Conservation (phyloP, 2,888 invertebrate species). For the Caenorhabditis wallacei region DNA sequence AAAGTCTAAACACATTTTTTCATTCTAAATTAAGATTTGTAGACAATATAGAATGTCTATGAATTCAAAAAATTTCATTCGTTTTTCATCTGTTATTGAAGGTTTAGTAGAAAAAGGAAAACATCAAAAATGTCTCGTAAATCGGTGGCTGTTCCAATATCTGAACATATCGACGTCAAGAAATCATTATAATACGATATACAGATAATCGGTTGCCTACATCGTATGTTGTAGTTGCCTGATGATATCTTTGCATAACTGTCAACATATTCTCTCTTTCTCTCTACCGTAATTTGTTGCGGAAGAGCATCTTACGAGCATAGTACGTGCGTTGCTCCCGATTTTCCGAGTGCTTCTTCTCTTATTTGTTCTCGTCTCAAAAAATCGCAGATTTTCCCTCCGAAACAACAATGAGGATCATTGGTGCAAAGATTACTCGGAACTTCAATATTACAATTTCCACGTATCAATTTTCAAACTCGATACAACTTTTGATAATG, state of each 20-base stretch:
- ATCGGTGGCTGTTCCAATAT: too few relatives aligned
- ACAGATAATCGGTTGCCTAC: constrained; percentile 25
- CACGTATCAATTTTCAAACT: constrained; percentile 23
- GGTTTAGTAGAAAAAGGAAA: too few relatives aligned
- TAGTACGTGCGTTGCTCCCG: constrained; percentile 51
- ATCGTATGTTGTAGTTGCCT: constrained; percentile 39
- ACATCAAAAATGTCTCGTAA: too few relatives aligned
- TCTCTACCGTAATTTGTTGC: constrained; percentile 36
- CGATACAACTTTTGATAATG: not conserved
- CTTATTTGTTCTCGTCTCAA: constrained; percentile 61
- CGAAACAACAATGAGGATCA: constrained; percentile 44
- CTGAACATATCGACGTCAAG: too few relatives aligned
- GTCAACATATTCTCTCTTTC: constrained; percentile 14
- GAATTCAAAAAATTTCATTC: too few relatives aligned
- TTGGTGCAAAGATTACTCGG: constrained; percentile 54
- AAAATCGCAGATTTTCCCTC: constrained; percentile 47
- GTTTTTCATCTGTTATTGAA: too few relatives aligned
- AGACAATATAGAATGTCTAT: not conserved
- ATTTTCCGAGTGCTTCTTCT: constrained; percentile 32
- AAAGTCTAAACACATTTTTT: constrained; percentile 33
- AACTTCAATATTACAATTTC: constrained; percentile 40
- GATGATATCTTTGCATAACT: not conserved
- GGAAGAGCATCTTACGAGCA: constrained; percentile 33
- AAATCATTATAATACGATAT: too few relatives aligned
- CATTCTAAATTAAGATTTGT: not conserved